A percentile compares a stretch with the other conserved stretches of the same genome.
phyloP scores from a whole-genome alignment of 2,888 invertebrate species.

The Melitaea athalia region DNA sequence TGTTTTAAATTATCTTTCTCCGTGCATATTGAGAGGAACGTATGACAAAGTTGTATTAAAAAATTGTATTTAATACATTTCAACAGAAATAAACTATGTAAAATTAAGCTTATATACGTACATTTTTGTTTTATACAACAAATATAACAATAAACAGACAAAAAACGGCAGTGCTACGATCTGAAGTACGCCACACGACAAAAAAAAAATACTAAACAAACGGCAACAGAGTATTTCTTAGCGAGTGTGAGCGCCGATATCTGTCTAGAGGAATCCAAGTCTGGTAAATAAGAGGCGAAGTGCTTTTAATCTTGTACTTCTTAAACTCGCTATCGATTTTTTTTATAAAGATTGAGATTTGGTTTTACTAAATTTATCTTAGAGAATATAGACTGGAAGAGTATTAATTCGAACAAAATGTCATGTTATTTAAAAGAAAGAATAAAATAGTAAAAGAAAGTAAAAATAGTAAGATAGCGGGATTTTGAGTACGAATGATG shows the following conservation, averaged over 20 bases:
- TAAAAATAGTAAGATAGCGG: no score
- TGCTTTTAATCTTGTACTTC: constrained; percentile 36
- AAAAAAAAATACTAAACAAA: constrained; percentile 34
- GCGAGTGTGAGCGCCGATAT: constrained; percentile 45
- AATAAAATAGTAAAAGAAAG: no score
- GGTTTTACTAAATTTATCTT: neutral
- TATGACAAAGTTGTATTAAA: constrained; percentile 13
- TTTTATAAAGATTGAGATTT: neutral
- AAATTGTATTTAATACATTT: neutral
- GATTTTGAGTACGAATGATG: no score
- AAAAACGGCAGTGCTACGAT: constrained; percentile 27
- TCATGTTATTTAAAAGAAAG: no score
- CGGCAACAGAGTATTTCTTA: constrained; percentile 38
- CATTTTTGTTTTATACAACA: constrained; percentile 22
- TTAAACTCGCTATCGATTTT: constrained; percentile 10
- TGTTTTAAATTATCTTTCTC: constrained; percentile 62
- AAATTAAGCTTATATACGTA: constrained; percentile 12
- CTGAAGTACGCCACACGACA: constrained; percentile 37
- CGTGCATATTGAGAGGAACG: constrained; percentile 56
- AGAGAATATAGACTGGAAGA: neutral
- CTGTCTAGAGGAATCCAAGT: constrained; percentile 44
- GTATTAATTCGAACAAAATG: no score
- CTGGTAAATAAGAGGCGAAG: constrained; percentile 39
- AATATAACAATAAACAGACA: constrained; percentile 34
- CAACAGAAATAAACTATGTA: neutral